Evolutionary conservation across 2,797 vertebrate species (phyloP).

Genomic region (Melanotaenia pygmaea): DNA sequence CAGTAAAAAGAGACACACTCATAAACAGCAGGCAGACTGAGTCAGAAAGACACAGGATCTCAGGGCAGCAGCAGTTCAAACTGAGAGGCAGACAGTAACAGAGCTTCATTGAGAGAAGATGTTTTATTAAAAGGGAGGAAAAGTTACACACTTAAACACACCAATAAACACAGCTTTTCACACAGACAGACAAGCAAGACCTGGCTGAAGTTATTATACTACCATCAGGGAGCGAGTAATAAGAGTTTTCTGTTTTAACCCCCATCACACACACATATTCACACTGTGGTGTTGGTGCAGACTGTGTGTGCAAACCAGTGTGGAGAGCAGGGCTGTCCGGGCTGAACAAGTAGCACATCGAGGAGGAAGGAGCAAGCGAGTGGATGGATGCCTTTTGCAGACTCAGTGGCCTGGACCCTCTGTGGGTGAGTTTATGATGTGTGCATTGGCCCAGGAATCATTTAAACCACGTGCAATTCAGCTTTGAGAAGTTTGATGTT

Average conservation of each 20-base stretch:
- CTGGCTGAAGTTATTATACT: conserved; percentile 29
- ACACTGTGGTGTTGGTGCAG: conserved; percentile 43
- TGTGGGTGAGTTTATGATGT: conserved; percentile 81
- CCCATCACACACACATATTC: conserved; percentile 31
- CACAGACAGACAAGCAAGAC: conserved; percentile 48
- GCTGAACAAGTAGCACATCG: conserved; percentile 63
- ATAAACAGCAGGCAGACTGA: conserved; percentile 81
- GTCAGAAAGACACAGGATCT: conserved; percentile 76
- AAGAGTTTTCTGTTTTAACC: conserved; percentile 22
- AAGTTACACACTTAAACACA: conserved; percentile 50
- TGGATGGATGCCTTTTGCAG: conserved; percentile 88
- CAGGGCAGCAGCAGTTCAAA: conserved; percentile 70
- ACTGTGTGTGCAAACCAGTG: conserved; percentile 44
- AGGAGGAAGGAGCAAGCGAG: conserved; percentile 69
- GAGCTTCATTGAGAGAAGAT: conserved; percentile 69
- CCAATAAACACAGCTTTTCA: conserved; percentile 58
- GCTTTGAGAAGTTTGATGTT: background rate
- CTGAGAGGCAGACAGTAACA: conserved; percentile 60
- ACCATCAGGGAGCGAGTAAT: conserved; percentile 44
- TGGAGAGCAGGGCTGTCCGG: conserved; percentile 62
- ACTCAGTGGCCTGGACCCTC: conserved; percentile 87
- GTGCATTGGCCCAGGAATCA: conserved; percentile 45
- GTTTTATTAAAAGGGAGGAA: conserved; percentile 68
- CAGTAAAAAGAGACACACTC: conserved; percentile 81
- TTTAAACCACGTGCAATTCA: background rate